These are phyloP conservation scores for Drosophila willistoni DNA, from an alignment of 1,140 invertebrate genomes.

Conservation along the genomic window DNA sequence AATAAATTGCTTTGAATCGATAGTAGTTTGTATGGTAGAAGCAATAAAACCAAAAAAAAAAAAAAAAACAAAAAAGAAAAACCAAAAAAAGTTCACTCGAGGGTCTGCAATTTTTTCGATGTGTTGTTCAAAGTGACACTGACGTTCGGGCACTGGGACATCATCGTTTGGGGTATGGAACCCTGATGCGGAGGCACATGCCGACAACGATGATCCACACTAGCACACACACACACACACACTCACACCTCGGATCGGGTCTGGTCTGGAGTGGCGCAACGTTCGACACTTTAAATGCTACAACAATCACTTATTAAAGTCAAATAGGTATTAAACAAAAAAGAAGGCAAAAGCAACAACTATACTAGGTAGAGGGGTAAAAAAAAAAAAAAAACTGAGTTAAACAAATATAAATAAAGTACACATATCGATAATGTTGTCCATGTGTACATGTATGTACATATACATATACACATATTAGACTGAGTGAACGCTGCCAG, in stretches of 20 bases:
- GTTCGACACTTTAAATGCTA: constrained; percentile 73
- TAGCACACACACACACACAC: constrained; percentile 22
- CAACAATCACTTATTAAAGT: constrained; percentile 83
- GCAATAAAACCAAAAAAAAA: not conserved
- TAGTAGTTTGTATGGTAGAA: not conserved
- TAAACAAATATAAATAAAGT: constrained; percentile 78
- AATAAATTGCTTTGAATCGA: not conserved
- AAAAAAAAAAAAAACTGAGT: constrained; percentile 33
- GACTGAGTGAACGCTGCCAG: constrained; percentile 29
- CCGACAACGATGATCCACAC: constrained; percentile 35
- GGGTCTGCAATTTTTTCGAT: constrained; percentile 31
- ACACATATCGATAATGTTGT: constrained; percentile 54
- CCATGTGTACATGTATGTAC: constrained; percentile 8
- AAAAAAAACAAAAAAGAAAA: not conserved
- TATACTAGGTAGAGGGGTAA: constrained; percentile 6
- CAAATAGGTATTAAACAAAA: constrained; percentile 82
- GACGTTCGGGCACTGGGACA: constrained; percentile 42
- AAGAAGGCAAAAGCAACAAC: constrained; percentile 18
- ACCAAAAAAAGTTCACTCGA: constrained; percentile 5
- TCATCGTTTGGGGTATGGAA: constrained; percentile 12
- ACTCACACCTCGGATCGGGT: constrained; percentile 11
- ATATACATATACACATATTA: constrained; percentile 21
- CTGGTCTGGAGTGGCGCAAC: constrained; percentile 56
- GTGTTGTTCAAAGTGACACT: constrained; percentile 37
- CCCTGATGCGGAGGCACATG: constrained; percentile 21